These are phyloP conservation scores for Siderastrea siderea DNA, from an alignment of 92 coral and sea anemone species.

Conservation along the genomic window DNA sequence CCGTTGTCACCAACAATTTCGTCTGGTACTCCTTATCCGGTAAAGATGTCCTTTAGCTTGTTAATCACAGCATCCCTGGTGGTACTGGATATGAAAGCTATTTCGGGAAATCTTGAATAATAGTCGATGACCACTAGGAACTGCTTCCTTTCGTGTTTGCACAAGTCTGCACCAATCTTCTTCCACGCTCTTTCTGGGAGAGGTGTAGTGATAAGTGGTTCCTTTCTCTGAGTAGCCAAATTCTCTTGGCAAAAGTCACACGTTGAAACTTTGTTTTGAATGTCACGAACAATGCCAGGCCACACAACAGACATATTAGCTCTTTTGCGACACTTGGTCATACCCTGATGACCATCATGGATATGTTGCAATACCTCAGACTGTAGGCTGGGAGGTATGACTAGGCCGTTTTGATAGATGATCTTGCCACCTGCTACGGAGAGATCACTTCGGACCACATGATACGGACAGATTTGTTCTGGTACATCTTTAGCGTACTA, in stretches of 20 bases:
- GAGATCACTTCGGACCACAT: too few species aligned
- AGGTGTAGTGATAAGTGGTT: too few species aligned
- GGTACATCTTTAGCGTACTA: too few species aligned
- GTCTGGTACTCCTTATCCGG: slow-evolving; percentile 70
- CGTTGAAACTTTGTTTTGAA: too few species aligned
- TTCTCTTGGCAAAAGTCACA: too few species aligned
- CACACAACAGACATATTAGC: slow-evolving; percentile 31
- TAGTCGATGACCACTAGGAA: slow-evolving; percentile 51
- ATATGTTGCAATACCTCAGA: slow-evolving; percentile 24
- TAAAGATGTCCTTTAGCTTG: slow-evolving; percentile 69
- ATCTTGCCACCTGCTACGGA: too few species aligned
- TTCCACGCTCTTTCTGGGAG: slow-evolving; percentile 15
- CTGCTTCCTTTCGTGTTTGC: not conserved
- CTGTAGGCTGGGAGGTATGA: too few species aligned
- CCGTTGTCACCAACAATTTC: slow-evolving; percentile 59
- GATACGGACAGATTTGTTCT: too few species aligned
- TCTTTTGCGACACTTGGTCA: too few species aligned
- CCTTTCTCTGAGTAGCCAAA: too few species aligned
- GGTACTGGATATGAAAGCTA: slow-evolving; percentile 24
- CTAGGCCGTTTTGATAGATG: too few species aligned
- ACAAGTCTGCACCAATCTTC: not conserved
- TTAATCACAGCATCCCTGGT: slow-evolving; percentile 47
- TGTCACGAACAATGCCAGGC: slow-evolving; percentile 70
- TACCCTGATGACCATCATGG: slow-evolving; percentile 26
- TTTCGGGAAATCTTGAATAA: slow-evolving; percentile 52